Conservation (phyloP, 2,888 invertebrate genomes). For the Gortyna flavago region DNA sequence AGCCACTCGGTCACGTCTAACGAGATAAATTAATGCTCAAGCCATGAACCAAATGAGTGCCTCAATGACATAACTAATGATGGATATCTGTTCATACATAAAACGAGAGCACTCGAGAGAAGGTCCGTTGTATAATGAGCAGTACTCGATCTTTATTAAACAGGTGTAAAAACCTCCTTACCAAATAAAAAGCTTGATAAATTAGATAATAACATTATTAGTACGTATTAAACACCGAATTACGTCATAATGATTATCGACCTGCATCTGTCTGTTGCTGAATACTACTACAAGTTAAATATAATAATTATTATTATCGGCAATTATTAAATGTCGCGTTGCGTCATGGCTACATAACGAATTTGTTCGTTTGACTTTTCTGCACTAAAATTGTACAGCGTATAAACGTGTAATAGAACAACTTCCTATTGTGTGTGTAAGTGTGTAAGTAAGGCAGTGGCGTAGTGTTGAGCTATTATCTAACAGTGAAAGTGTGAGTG, state of each 20-base stretch:
- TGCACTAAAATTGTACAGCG: constrained; percentile 68
- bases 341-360: constrained; percentile 57
- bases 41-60: constrained; percentile 54
- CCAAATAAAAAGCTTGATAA: constrained; percentile 38
- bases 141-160: constrained; percentile 14
- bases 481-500: constrained; percentile 89
- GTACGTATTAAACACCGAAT: constrained; percentile 38
- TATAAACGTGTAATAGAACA: constrained; percentile 76
- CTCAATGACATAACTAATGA: constrained; percentile 58
- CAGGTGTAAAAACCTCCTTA: constrained; percentile 13
- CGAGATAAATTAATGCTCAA: constrained; percentile 57
- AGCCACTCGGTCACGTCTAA: constrained; percentile 61
- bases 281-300: constrained; percentile 50
- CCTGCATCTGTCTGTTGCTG: constrained; percentile 46
- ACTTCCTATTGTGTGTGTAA: constrained; percentile 86
- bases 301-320: constrained; percentile 56
- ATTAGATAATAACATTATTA: constrained; percentile 58
- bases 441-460: constrained; percentile 88
- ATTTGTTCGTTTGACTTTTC: constrained; percentile 65
- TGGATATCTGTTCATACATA: constrained; percentile 31
- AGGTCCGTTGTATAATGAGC: constrained; percentile 32
- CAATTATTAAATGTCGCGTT: constrained; percentile 60
- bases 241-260: constrained; percentile 61
- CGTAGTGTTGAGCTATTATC: constrained; percentile 85
- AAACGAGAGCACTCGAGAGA: constrained; percentile 16